These are phyloP conservation scores for Proteles cristata DNA, from an alignment of 2,113 vertebrate species.

Conservation along the genomic window DNA sequence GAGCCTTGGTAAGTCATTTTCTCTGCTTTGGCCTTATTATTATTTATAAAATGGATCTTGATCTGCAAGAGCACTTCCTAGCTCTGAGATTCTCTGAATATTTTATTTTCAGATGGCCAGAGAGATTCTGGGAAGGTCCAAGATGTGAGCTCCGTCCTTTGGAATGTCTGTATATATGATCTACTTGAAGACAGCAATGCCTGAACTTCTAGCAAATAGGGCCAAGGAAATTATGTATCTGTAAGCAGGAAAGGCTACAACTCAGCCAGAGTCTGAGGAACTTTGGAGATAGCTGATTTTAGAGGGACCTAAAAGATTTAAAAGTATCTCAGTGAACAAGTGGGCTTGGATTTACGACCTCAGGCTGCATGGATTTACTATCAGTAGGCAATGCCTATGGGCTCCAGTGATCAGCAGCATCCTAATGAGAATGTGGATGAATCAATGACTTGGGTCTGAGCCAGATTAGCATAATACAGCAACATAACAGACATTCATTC, in stretches of 20 bases:
- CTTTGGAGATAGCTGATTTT: neutral
- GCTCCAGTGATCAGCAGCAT: neutral
- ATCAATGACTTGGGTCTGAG: conserved; percentile 26
- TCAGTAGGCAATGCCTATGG: neutral
- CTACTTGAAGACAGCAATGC: neutral
- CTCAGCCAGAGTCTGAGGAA: neutral
- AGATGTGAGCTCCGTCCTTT: neutral
- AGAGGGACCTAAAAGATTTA: neutral
- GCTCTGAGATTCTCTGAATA: neutral
- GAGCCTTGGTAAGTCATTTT: neutral
- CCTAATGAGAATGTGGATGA: conserved; percentile 48
- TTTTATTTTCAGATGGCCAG: neutral
- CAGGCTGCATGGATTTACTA: conserved; percentile 13
- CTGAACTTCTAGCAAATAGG: neutral
- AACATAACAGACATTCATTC: neutral
- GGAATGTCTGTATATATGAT: neutral
- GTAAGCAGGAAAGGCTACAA: neutral
- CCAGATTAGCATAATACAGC: conserved; percentile 10
- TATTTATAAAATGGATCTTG: neutral
- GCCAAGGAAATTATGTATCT: neutral
- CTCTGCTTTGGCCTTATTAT: neutral
- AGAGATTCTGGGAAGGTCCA: neutral
- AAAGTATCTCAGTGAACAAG: neutral
- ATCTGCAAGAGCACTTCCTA: neutral
- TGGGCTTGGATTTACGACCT: conserved; percentile 40